These are phyloP conservation scores for Drosophila pruinosa DNA, from an alignment of 1,140 invertebrate genomes.

Conservation along the genomic window DNA sequence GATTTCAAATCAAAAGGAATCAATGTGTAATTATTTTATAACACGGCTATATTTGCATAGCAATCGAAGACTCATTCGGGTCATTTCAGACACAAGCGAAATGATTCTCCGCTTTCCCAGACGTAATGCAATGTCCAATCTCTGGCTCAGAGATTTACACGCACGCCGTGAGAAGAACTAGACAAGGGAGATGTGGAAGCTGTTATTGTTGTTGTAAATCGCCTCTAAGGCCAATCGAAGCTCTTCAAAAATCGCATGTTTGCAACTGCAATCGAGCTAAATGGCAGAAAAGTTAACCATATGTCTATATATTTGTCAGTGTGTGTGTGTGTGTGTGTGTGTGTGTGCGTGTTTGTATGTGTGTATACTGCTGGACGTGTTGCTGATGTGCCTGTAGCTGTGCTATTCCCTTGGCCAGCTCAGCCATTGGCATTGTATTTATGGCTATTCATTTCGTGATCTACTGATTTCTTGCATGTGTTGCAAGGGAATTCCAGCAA, in stretches of 20 bases:
- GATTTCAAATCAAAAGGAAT: slow-evolving; percentile 24
- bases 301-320: slow-evolving; percentile 23
- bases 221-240: slow-evolving; percentile 66
- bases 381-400: slow-evolving; percentile 25
- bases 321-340: slow-evolving; percentile 11
- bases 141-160: slow-evolving; percentile 40
- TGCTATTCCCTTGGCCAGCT: slow-evolving; percentile 11
- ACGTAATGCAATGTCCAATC: slow-evolving; percentile 19
- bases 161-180: slow-evolving; percentile 33
- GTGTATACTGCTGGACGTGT: slow-evolving; percentile 17
- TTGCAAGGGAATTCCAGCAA: slow-evolving; percentile 71
- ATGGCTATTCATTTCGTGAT: slow-evolving; percentile 80
- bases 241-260: slow-evolving; percentile 77
- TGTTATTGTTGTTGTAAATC: slow-evolving; percentile 31
- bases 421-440: slow-evolving; percentile 68
- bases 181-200: slow-evolving; percentile 17
- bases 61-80: slow-evolving; percentile 13
- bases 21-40: slow-evolving; percentile 49
- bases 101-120: slow-evolving; percentile 57
- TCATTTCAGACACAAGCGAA: slow-evolving; percentile 15
- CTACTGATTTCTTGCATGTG: slow-evolving; percentile 77
- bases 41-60: slow-evolving; percentile 62
- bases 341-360: slow-evolving; percentile 9
- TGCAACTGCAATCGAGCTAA: slow-evolving; percentile 78
- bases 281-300: slow-evolving; percentile 72